Percentiles rank a stretch among this genome's conserved stretches.
These are phyloP conservation scores for Isichthys henryi DNA, from an alignment of 2,113 vertebrate genomes.

Conservation along the genomic window DNA sequence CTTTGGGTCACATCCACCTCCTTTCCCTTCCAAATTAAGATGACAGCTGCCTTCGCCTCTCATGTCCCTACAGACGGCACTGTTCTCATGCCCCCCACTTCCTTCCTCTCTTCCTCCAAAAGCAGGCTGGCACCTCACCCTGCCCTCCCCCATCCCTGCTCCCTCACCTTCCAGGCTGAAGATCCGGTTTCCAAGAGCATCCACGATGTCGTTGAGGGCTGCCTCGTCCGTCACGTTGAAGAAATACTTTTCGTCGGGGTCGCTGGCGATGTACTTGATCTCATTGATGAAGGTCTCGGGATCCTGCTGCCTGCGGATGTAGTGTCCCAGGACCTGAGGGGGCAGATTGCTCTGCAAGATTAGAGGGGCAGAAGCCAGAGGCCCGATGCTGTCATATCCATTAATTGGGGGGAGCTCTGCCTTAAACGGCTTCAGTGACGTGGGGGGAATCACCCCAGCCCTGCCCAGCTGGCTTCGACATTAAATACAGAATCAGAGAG, in stretches of 20 bases:
- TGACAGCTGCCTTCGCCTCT: neutral
- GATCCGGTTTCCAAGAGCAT: constrained; percentile 85
- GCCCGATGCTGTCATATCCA: neutral
- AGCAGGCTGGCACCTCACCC: neutral
- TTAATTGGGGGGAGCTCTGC: neutral
- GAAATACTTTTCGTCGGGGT: constrained; percentile 86
- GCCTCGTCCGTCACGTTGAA: constrained; percentile 94
- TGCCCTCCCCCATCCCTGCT: neutral
- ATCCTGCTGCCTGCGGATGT: constrained; percentile 83
- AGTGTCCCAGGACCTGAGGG: constrained; percentile 82
- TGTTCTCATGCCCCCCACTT: constrained; percentile 9
- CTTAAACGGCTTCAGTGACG: neutral
- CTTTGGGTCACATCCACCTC: neutral
- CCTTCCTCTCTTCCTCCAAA: constrained; percentile 30
- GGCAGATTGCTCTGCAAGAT: neutral
- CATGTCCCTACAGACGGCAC: neutral
- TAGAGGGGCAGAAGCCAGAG: neutral
- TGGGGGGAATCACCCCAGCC: neutral
- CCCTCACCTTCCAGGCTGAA: constrained; percentile 85
- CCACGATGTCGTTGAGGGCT: constrained; percentile 88
- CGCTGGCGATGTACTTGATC: constrained; percentile 86
- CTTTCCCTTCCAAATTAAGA: neutral
- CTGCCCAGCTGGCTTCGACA: neutral
- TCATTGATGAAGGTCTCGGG: constrained; percentile 83
- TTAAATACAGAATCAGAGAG: neutral